These are phyloP conservation scores for Ophioninae sp. DNA, from an alignment of 2,888 invertebrate species.

Conservation along the genomic window DNA sequence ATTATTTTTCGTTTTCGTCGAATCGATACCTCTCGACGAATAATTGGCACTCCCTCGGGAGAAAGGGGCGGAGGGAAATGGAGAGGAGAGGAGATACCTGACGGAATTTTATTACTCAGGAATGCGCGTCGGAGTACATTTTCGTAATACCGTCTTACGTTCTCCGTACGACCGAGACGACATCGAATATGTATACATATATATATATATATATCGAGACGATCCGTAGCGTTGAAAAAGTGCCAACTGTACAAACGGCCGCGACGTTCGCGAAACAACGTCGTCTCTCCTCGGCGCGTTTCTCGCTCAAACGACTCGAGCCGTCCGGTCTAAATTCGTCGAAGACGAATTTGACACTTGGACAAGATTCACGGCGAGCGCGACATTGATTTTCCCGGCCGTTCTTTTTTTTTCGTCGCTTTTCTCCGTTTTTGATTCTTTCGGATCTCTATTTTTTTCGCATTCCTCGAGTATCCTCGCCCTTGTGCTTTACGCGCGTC, in stretches of 20 bases:
- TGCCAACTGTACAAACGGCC: slow-evolving; percentile 69
- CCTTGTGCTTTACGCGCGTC: slow-evolving; percentile 1
- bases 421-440: slow-evolving; percentile 8
- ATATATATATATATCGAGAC: slow-evolving; percentile 18
- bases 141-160: slow-evolving; percentile 51
- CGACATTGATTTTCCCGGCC: slow-evolving; percentile 72
- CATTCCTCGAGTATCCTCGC: slow-evolving; percentile 22
- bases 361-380: slow-evolving; percentile 71
- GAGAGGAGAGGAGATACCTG: not conserved
- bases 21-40: not conserved
- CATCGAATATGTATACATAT: no score
- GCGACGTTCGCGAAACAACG: slow-evolving; percentile 60
- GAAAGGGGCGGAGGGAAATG: no score
- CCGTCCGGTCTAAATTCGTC: slow-evolving; percentile 77
- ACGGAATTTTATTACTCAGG: slow-evolving; percentile 39
- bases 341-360: slow-evolving; percentile 78
- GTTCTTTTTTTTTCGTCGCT: slow-evolving; percentile 31
- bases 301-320: slow-evolving; percentile 60
- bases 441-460: not conserved
- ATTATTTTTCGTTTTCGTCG: slow-evolving; percentile 6
- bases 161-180: slow-evolving; percentile 18
- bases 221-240: slow-evolving; percentile 72
- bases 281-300: slow-evolving; percentile 49
- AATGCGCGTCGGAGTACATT: slow-evolving; percentile 43
- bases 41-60: not conserved